Conservation (phyloP, 2,888 invertebrate genomes). For the Nematopogon swammerdamellus region DNA sequence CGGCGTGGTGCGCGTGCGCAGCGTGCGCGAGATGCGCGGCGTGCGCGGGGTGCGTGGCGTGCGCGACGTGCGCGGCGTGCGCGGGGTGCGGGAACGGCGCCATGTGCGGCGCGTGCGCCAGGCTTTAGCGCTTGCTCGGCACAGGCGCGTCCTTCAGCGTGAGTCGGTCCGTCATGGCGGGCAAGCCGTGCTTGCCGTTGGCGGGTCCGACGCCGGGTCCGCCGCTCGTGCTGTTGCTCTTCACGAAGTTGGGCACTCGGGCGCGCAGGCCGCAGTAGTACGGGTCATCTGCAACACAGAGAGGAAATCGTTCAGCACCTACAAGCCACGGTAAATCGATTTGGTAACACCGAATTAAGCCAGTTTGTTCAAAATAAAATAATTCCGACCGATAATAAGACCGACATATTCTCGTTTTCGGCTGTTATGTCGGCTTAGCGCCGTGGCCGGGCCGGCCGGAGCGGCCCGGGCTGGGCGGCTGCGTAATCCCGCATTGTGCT, state of each 20-base stretch:
- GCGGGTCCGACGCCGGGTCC: constrained; percentile 14
- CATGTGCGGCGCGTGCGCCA: constrained; percentile 57
- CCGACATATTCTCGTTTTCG: too few relatives aligned
- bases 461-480: too few relatives aligned
- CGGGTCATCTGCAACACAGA: constrained; percentile 73
- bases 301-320: too few relatives aligned
- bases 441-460: too few relatives aligned
- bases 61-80: constrained; percentile 45
- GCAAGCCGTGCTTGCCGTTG: constrained; percentile 42
- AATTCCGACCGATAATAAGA: too few relatives aligned
- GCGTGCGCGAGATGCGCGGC: constrained; percentile 42
- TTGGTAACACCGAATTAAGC: too few relatives aligned
- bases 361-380: too few relatives aligned
- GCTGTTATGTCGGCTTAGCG: too few relatives aligned
- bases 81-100: constrained; percentile 38
- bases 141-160: constrained; percentile 47
- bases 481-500: background rate
- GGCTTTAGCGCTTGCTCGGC: constrained; percentile 64
- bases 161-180: constrained; percentile 47
- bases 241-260: constrained; percentile 90
- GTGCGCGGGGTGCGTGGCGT: constrained; percentile 49
- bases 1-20: constrained; percentile 49
- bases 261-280: constrained; percentile 93
- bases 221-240: constrained; percentile 60
- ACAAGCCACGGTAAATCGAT: too few relatives aligned